phyloP scores from a whole-genome alignment of 1,140 invertebrate genomes.

The Penaeus chinensis region DNA sequence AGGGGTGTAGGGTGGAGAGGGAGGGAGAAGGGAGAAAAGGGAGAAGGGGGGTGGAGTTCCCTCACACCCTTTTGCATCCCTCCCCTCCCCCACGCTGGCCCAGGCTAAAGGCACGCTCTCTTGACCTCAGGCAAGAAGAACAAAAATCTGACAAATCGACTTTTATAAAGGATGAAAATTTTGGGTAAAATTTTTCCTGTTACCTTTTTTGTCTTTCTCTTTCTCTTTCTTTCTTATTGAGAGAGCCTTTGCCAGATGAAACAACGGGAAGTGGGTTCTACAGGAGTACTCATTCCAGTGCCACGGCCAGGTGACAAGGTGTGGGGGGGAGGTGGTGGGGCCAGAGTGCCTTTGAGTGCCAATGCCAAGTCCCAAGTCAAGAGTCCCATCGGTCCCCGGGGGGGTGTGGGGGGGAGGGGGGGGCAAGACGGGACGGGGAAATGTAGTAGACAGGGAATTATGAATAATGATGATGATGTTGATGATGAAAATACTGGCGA shows the following conservation, averaged over 20 bases:
- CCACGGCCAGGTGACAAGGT: background rate
- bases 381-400: background rate
- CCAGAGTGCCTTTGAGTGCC: background rate
- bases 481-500: no score
- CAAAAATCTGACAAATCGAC: conserved; percentile 6
- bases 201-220: no score
- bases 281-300: conserved; percentile 25
- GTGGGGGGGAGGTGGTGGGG: background rate
- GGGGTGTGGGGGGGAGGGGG: background rate
- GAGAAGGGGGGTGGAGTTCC: no score
- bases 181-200: background rate
- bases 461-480: no score
- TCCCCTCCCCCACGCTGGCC: no score
- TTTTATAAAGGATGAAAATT: conserved; percentile 27
- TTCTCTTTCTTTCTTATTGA: no score
- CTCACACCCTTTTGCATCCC: no score
- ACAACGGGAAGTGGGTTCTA: no score
- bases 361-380: no score
- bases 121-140: no score
- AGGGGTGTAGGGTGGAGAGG: background rate
- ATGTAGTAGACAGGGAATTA: background rate
- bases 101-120: no score
- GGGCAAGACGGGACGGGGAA: background rate
- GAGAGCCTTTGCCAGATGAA: no score
- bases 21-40: background rate